These are phyloP conservation scores for Caenorhabditis doughertyi DNA, from an alignment of 2,888 invertebrate species.

Conservation along the genomic window DNA sequence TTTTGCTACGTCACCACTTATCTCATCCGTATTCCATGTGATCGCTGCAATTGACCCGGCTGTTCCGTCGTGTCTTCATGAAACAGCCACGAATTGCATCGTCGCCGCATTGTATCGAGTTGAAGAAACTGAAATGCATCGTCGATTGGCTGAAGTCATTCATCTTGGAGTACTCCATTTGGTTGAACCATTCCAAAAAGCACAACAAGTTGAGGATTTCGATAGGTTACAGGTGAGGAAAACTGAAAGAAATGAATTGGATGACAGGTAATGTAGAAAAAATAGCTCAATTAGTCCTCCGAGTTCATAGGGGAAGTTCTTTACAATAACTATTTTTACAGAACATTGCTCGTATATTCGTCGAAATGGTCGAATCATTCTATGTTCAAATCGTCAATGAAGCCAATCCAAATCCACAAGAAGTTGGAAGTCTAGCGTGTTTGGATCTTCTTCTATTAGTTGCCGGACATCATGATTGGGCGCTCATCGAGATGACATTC, in stretches of 20 bases:
- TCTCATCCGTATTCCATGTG: constrained; percentile 83
- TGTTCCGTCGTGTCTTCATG: constrained; percentile 87
- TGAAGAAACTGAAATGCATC: constrained; percentile 85
- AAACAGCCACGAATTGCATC: constrained; percentile 88
- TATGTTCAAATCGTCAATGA: constrained; percentile 89
- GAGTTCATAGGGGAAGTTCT: too few species aligned
- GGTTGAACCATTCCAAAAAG: constrained; percentile 90
- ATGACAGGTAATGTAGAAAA: too few species aligned
- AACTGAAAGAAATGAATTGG: neutral
- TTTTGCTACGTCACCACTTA: constrained; percentile 85
- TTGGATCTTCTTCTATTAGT: constrained; percentile 93
- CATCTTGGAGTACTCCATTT: constrained; percentile 90
- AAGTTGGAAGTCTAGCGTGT: constrained; percentile 84
- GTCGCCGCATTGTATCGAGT: constrained; percentile 68
- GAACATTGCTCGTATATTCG: constrained; percentile 95
- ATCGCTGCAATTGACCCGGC: constrained; percentile 82
- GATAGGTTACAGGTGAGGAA: constrained; percentile 37
- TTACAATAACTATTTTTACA: constrained; percentile 85
- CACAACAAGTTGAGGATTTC: constrained; percentile 49
- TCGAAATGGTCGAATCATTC: constrained; percentile 94
- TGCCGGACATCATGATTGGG: constrained; percentile 97
- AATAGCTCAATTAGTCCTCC: neutral
- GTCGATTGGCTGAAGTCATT: constrained; percentile 89
- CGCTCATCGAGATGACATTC: constrained; percentile 93
- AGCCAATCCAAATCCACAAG: constrained; percentile 40